These are phyloP conservation scores for Cochlearius cochlearius DNA, from an alignment of 2,113 vertebrate genomes.

Conservation along the genomic window DNA sequence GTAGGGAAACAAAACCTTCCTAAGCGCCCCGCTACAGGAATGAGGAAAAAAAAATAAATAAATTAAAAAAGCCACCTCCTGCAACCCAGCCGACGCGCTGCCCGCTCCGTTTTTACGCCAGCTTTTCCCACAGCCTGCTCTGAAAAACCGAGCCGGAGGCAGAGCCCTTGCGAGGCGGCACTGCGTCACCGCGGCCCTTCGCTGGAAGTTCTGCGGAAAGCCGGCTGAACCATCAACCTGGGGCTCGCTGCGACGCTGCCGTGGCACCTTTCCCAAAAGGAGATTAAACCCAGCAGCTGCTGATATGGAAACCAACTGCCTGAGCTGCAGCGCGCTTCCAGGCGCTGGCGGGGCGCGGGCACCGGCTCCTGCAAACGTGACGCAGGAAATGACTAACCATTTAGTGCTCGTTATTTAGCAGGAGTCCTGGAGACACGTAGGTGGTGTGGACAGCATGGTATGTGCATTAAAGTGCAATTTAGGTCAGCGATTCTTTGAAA, in stretches of 20 bases:
- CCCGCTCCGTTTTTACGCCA: neutral
- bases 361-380: slow-evolving; percentile 59
- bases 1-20: neutral
- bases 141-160: neutral
- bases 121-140: neutral
- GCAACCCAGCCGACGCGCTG: rapidly evolving
- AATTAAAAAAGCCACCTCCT: neutral
- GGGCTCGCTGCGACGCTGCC: slow-evolving; percentile 1
- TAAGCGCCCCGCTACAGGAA: neutral
- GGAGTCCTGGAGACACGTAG: slow-evolving; percentile 69
- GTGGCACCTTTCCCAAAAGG: slow-evolving; percentile 56
- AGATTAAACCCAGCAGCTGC: slow-evolving; percentile 67
- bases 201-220: slow-evolving; percentile 14
- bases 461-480: slow-evolving; percentile 65
- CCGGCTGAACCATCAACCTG: neutral
- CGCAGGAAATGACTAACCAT: slow-evolving; percentile 77
- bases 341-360: slow-evolving; percentile 28
- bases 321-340: slow-evolving; percentile 60
- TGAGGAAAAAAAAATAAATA: neutral
- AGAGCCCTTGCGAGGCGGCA: neutral
- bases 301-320: slow-evolving; percentile 65
- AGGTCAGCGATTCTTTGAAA: slow-evolving; percentile 67
- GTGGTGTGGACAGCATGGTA: slow-evolving; percentile 61
- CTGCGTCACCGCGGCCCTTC: neutral
- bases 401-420: slow-evolving; percentile 67